A percentile compares a stretch with the other conserved stretches of the same genome.
phyloP scores from a whole-genome alignment of 2,888 invertebrate genomes.

The Zaprionus bogoriensis region DNA sequence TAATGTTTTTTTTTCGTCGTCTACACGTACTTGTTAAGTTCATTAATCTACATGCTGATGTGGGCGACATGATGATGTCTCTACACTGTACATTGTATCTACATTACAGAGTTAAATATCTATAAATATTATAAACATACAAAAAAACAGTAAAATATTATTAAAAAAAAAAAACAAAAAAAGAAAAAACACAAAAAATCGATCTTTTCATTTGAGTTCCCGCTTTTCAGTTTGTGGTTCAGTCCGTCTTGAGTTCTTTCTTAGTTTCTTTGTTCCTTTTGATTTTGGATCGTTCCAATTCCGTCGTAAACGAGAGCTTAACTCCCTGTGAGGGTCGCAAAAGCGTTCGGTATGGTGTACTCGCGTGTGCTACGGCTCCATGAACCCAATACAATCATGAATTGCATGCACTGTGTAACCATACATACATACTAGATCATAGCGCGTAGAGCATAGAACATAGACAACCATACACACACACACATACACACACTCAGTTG shows the following conservation, averaged over 20 bases:
- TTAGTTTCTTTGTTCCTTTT: slow-evolving; percentile 15
- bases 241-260: slow-evolving; percentile 1
- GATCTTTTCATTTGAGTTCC: slow-evolving; percentile 20
- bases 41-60: slow-evolving; percentile 54
- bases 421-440: slow-evolving; percentile 21
- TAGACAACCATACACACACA: slow-evolving; percentile 11
- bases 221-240: slow-evolving; percentile 14
- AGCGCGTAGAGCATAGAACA: slow-evolving; percentile 16
- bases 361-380: slow-evolving; percentile 11
- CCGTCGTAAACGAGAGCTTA: neutral
- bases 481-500: slow-evolving; percentile 28
- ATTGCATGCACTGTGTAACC: slow-evolving; percentile 7
- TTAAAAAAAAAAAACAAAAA: slow-evolving; percentile 62
- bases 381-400: slow-evolving; percentile 16
- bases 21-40: slow-evolving; percentile 72
- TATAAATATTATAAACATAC: slow-evolving; percentile 71
- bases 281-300: slow-evolving; percentile 4
- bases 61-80: slow-evolving; percentile 48
- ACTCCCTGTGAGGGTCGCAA: slow-evolving; percentile 20
- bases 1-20: slow-evolving; percentile 62
- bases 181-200: slow-evolving; percentile 9
- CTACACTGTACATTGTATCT: slow-evolving; percentile 71
- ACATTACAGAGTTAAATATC: slow-evolving; percentile 66
- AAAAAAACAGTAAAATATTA: slow-evolving; percentile 73
- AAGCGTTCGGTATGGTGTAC: slow-evolving; percentile 13